These are phyloP conservation scores for Palythoa caribaeorum DNA, from an alignment of 92 coral and sea anemone species.

Conservation along the genomic window DNA sequence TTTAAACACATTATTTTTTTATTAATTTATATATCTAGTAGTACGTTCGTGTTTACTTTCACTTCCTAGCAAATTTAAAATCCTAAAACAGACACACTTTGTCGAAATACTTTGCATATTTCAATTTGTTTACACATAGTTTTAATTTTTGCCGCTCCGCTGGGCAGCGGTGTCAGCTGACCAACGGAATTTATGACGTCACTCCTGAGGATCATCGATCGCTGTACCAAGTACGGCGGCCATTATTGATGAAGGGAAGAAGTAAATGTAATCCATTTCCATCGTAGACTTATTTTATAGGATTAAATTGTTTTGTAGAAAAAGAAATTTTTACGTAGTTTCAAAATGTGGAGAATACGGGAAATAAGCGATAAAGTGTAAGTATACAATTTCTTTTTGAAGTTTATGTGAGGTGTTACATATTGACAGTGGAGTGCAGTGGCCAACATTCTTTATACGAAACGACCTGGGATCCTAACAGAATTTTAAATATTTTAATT, in stretches of 20 bases:
- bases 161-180: slow-evolving; percentile 31
- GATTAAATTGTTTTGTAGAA: neutral
- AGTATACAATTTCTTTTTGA: slow-evolving; percentile 57
- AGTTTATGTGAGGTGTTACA: slow-evolving; percentile 19
- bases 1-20: too few species aligned
- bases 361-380: slow-evolving; percentile 97
- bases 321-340: slow-evolving; percentile 19
- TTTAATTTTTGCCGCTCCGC: neutral
- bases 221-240: slow-evolving; percentile 66
- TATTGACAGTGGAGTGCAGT: slow-evolving; percentile 3
- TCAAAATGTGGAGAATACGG: slow-evolving; percentile 96
- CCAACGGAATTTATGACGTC: slow-evolving; percentile 82
- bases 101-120: neutral
- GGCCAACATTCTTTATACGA: slow-evolving; percentile 14
- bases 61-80: neutral
- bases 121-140: neutral
- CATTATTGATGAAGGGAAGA: slow-evolving; percentile 63
- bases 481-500: slow-evolving; percentile 26
- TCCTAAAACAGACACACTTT: neutral
- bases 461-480: slow-evolving; percentile 27
- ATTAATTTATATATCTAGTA: too few species aligned
- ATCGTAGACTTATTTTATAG: slow-evolving; percentile 56
- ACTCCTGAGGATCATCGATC: slow-evolving; percentile 47
- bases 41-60: neutral
- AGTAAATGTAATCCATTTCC: slow-evolving; percentile 68